Evolutionary conservation across 2,797 vertebrate species (phyloP), one percentile per base, ranked within the genome.

Genomic region (Botia almorhae): DNA sequence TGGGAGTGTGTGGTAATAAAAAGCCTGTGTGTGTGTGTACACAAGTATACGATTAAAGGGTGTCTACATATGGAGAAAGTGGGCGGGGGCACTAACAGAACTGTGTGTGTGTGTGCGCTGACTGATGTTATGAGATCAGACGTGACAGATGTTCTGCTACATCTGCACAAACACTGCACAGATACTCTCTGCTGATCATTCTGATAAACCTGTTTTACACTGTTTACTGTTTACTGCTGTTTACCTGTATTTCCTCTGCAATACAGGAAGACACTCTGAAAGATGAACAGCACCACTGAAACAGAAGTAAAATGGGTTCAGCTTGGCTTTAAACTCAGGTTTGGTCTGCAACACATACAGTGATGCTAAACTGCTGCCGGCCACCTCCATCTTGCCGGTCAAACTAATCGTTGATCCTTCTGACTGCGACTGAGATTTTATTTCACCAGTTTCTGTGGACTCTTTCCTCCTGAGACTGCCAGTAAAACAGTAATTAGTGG

Each of bases 401-500:
- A 86, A 84, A 76, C 58, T 77, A 46, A 64, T 69, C 80, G 78
- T 83, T 83, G 81, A 74, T 83, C 80, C 78, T 73, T 75, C 33
- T 63, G 39, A 69, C 63, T 69, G 65, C 73, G 67, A 69, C 80
- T 70, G 64, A 60, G 61, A 67, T 69, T 81, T 86, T 67, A 86
- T 77, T 82, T 84, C 74, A 51, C 61, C 80, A 46, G 56, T 74
- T 74, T 70, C 63, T 71, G 56, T 68, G 81, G 77, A 55, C 63
- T 60, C 39, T 76, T 85, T 55, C 58, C 85, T 81, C 83, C 65
- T n/a, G 56, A 53, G 83, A 77, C 70, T 73, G 83, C 78, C 76
- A 76, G 72, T 63, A 85, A 87, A 89, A 90, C 60, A 88, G 69
- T 74, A 84, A 85, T 88, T 85, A 88, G 80, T 46, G 81, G 67